Evolutionary conservation across 2,113 vertebrate genomes (phyloP).

Genomic region (Eurypyga helias): DNA sequence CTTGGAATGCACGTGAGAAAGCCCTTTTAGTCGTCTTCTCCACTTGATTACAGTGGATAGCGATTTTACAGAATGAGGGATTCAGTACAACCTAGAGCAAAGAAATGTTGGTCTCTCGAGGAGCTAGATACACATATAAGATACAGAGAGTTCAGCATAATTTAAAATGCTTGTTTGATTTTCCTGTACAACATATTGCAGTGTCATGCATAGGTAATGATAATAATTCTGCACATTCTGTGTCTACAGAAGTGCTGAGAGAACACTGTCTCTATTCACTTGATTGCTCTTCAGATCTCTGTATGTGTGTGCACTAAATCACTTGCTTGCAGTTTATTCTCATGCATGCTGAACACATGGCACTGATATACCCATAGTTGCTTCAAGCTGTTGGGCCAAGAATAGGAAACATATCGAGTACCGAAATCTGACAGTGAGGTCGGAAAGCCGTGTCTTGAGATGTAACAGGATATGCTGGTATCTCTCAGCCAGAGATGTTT

Average conservation of each 20-base stretch:
- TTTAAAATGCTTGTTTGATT: slow-evolving; percentile 3
- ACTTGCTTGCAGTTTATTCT: neutral
- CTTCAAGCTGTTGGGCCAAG: neutral
- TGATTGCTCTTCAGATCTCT: neutral
- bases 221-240: neutral
- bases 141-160: neutral
- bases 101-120: neutral
- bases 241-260: neutral
- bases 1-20: neutral
- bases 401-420: neutral
- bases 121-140: neutral
- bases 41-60: neutral
- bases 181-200: neutral
- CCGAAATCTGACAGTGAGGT: neutral
- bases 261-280: neutral
- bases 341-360: neutral
- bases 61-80: neutral
- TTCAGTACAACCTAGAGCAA: neutral
- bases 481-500: neutral
- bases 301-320: neutral
- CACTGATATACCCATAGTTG: neutral
- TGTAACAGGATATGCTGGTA: neutral
- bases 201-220: neutral
- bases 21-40: neutral
- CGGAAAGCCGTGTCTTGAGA: neutral